phyloP scores from a whole-genome alignment of 2,888 invertebrate genomes.

The Trimorus sp. region DNA sequence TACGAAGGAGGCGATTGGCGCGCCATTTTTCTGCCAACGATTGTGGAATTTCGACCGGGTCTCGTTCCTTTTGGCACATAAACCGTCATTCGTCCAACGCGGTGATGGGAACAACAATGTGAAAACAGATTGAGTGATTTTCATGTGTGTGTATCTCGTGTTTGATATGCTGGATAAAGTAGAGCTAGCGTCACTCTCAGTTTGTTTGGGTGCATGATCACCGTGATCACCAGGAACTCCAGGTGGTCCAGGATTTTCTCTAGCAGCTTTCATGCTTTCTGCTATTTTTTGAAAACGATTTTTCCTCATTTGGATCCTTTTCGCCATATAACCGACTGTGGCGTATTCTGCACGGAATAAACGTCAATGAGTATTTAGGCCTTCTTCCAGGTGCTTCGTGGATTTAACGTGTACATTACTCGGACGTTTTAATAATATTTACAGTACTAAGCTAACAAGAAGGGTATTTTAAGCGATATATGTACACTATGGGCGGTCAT shows the following conservation, averaged over 20 bases:
- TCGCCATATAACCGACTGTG: constrained; percentile 98
- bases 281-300: constrained; percentile 96
- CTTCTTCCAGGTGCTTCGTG: neutral
- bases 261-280: constrained; percentile 93
- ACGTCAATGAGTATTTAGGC: constrained; percentile 26
- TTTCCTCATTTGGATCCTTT: constrained; percentile 97
- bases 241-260: constrained; percentile 84
- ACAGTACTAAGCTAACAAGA: neutral
- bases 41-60: too few species aligned
- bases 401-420: neutral
- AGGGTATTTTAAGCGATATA: neutral
- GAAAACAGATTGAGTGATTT: too few species aligned
- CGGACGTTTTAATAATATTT: constrained; percentile 20
- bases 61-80: too few species aligned
- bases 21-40: too few species aligned
- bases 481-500: too few species aligned
- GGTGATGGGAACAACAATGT: too few species aligned
- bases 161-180: constrained; percentile 39
- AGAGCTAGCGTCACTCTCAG: constrained; percentile 84
- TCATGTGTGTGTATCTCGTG: neutral
- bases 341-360: constrained; percentile 91
- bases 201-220: constrained; percentile 90
- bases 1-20: too few species aligned
- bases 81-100: too few species aligned
- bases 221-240: constrained; percentile 86